Evolutionary conservation across 2,888 invertebrate species (phyloP), one percentile per base, ranked within the genome.

Genomic region (Hirtodrosophila confusa): DNA sequence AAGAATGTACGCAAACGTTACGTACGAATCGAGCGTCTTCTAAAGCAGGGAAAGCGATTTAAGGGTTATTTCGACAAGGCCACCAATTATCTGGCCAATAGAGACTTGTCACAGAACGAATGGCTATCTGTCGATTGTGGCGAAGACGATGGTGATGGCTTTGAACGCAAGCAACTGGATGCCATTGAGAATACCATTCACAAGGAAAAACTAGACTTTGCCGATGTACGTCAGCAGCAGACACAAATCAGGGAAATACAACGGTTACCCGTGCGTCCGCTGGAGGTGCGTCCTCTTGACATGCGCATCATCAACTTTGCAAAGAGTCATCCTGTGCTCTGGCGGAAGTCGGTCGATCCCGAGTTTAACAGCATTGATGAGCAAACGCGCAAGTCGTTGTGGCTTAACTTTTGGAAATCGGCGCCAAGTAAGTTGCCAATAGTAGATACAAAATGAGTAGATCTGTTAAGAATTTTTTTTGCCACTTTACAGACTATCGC

Each of bases 11-110:
- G 90, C 4, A 89, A 88, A 48, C 83, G 90, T 2, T 90, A 86
- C 45, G 84, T 90, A 5, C 86, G 80, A 3, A 88, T 89, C 24
- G 86, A 87, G 44, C 76, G 88, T 0, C 76, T 88, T 2, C 57
- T 89, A 5, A 82, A 80, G 11, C 79, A 79, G 35, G 90, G 90
- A 0, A 90, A 89, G 44, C 90, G 90, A 9, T 90, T 90, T 17
- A 88, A 88, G 41, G 90, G 90, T 9, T 90, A 89, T 35, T 90
- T 88, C 41, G 90, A 90, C 47, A 90, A 90, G 61, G 89, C 90
- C 6, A 90, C 89, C 33, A 90, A 90, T 44, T 90, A 89, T 54
- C 62, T 90, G 62, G 77, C 83, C 35, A 90, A 90, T 65, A 79
- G 90, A 1, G 88, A 89, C 54, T 70, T 86, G 12, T 69, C 89